Evolutionary conservation across 2,113 vertebrate genomes (phyloP).

Genomic region (Eurystomus gularis): DNA sequence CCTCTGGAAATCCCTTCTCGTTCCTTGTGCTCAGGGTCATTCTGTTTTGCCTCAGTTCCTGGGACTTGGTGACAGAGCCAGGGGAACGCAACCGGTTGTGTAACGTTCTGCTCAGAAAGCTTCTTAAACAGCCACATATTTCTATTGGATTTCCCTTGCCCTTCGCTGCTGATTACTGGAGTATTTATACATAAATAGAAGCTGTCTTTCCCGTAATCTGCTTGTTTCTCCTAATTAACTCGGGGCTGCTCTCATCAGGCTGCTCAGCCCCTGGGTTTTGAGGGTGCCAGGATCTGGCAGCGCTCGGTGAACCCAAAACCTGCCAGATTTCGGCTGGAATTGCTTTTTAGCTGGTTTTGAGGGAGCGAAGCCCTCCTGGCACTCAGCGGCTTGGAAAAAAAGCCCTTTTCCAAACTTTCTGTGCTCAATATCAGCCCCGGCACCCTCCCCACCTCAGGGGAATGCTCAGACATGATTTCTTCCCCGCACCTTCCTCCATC

Average conservation of each 20-base stretch:
- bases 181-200: constrained; percentile 69
- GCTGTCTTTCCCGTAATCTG: constrained; percentile 56
- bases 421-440: not conserved
- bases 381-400: not conserved
- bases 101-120: constrained; percentile 50
- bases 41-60: not conserved
- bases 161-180: constrained; percentile 42
- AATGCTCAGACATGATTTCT: not conserved
- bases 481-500: not conserved
- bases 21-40: not conserved
- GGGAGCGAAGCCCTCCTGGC: not conserved
- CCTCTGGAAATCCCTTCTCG: not conserved
- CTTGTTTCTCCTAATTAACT: constrained; percentile 61
- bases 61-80: not conserved
- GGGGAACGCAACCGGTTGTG: not conserved
- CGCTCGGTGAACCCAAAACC: accelerated
- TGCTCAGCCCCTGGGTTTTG: not conserved
- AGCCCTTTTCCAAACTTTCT: not conserved
- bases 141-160: constrained; percentile 59
- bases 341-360: not conserved
- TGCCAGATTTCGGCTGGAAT: not conserved
- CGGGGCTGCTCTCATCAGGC: not conserved
- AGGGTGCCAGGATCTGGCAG: not conserved
- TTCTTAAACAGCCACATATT: constrained; percentile 52
- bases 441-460: not conserved